Percentiles rank a stretch among this genome's conserved stretches.
Conservation (phyloP, 1,140 invertebrate genomes). For the Drosophila watanabei region DNA sequence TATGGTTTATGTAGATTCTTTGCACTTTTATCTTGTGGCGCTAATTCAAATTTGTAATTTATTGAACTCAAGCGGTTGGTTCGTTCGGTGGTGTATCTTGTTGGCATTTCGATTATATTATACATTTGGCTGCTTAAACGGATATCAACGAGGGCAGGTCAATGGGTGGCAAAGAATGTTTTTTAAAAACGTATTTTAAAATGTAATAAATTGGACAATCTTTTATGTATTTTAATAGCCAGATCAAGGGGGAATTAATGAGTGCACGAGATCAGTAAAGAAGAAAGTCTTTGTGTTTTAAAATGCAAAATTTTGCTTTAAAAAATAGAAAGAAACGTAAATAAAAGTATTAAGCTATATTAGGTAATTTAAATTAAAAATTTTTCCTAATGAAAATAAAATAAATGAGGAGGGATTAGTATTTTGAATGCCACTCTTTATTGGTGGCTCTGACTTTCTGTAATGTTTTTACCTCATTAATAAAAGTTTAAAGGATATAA, state of each 20-base stretch:
- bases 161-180: slow-evolving; percentile 22
- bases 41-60: slow-evolving; percentile 64
- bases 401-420: neutral
- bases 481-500: neutral
- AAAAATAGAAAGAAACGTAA: neutral
- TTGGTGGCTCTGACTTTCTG: neutral
- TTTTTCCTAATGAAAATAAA: neutral
- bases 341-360: too few relatives aligned
- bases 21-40: slow-evolving; percentile 48
- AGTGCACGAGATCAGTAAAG: neutral
- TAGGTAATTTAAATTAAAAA: neutral
- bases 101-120: slow-evolving; percentile 38
- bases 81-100: slow-evolving; percentile 23
- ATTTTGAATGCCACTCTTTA: too few relatives aligned
- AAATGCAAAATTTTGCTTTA: neutral
- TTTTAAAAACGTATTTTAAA: slow-evolving; percentile 33
- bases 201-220: slow-evolving; percentile 15
- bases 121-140: slow-evolving; percentile 14
- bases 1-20: slow-evolving; percentile 54
- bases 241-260: slow-evolving; percentile 4
- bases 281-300: neutral
- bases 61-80: slow-evolving; percentile 65
- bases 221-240: slow-evolving; percentile 13
- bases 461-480: neutral
- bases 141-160: slow-evolving; percentile 28